Base-by-base conservation (phyloP, 2,888 invertebrate species). In the Dicyrtoma fusca region DNA sequence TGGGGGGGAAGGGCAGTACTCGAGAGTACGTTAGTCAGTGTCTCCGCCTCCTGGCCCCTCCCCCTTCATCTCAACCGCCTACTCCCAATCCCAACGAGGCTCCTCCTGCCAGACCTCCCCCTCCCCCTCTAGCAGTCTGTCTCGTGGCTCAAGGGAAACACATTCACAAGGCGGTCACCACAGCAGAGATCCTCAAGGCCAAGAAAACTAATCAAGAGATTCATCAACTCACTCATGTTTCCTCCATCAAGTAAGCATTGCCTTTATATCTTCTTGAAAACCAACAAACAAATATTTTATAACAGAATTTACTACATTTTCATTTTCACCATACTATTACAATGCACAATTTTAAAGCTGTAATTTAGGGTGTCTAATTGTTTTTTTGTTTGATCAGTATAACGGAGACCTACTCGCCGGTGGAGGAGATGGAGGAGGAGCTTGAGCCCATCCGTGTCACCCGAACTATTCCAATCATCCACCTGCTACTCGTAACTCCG, bases 1-100 rank as follows among this genome's bases (percentile, higher is more conserved):
- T 68, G 1, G 51, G 34, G 2, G 65, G 49, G n/a, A 53, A 66
- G 51, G 1, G 14, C 1, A 6, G 23, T 94, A 87, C 90, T 90
- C 81, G 93, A 94, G 81, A 94, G 94, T 86, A 87, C 92, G 81
- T 93, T 92, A 81, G 91, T 93, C 75, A 94, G 94, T 85, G 85
- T 23, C 5, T 72, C 13, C 59, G 45, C 19, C 42, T 42, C 6
- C 19, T 66, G 11, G 13, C 34, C 4, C 34, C 34, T 34, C 34
- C 34, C 8, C 34, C 34, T 34, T 34, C 34, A n/a, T n/a, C n/a
- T n/a, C n/a, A n/a, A n/a, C n/a, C n/a, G n/a, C n/a, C n/a, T n/a
- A n/a, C n/a, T n/a, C n/a, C n/a, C n/a, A n/a, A n/a, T n/a, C n/a
- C n/a, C n/a, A n/a, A n/a, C n/a, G n/a, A 25, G 8, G 42, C 53